Conservation (phyloP, 1,140 invertebrate genomes). For the Teleopsis dalmanni region DNA sequence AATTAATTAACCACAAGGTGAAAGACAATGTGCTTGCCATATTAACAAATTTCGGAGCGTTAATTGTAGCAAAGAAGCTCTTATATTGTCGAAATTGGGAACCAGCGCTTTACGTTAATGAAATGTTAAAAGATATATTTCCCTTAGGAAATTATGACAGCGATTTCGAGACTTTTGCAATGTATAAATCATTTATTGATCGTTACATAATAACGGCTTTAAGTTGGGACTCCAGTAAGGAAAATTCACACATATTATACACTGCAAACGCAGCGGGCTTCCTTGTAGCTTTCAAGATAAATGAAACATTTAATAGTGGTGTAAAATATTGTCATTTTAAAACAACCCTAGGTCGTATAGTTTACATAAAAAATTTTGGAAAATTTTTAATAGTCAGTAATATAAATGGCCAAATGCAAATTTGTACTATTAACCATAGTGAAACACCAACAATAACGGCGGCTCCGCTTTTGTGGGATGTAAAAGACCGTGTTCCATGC, state of each 20-base stretch:
- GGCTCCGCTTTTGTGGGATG: conserved; percentile 21
- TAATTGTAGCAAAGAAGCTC: background rate
- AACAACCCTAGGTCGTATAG: conserved; percentile 22
- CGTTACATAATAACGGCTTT: conserved; percentile 19
- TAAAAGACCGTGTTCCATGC: conserved; percentile 23
- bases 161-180: background rate
- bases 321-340: conserved; percentile 2
- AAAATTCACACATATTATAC: conserved; percentile 10
- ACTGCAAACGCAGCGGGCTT: conserved; percentile 25
- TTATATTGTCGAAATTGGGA: background rate
- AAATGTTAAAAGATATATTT: background rate
- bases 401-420: conserved; percentile 14
- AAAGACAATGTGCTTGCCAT: background rate
- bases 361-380: conserved; percentile 15
- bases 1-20: background rate
- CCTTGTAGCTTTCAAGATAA: conserved; percentile 20
- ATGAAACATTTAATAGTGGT: conserved; percentile 5
- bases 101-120: background rate
- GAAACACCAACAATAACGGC: background rate
- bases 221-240: conserved; percentile 12
- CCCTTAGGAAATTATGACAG: background rate
- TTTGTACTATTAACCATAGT: conserved; percentile 15
- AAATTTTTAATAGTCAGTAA: conserved; percentile 24
- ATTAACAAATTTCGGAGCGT: background rate
- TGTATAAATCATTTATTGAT: background rate